These are phyloP conservation scores for Notothenia coriiceps DNA, from an alignment of 2,113 vertebrate genomes.

Conservation along the genomic window DNA sequence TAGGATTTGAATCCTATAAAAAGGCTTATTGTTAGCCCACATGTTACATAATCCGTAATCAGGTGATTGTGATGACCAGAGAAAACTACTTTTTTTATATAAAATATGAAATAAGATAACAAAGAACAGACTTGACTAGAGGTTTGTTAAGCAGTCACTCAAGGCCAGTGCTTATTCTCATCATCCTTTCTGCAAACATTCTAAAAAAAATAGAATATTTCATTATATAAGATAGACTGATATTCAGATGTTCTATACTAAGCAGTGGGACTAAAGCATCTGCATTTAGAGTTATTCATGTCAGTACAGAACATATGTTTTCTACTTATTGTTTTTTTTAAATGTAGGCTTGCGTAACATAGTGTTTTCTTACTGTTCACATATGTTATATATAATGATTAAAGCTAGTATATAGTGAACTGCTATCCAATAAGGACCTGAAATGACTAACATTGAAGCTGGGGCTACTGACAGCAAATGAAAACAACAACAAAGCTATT, in stretches of 20 bases:
- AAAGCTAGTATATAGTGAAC: not conserved
- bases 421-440: too few relatives aligned
- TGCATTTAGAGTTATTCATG: not conserved
- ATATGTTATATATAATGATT: not conserved
- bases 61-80: not conserved
- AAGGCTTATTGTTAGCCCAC: not conserved
- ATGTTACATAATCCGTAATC: not conserved
- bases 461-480: not conserved
- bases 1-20: not conserved
- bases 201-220: not conserved
- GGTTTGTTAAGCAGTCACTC: not conserved
- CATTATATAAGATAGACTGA: not conserved
- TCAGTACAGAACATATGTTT: not conserved
- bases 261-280: not conserved
- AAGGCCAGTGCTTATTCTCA: not conserved
- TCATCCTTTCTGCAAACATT: not conserved
- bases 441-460: not conserved
- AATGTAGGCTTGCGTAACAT: not conserved
- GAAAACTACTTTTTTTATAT: not conserved
- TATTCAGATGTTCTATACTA: not conserved
- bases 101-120: not conserved
- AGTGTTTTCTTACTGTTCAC: not conserved
- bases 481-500: not conserved
- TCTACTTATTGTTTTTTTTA: not conserved
- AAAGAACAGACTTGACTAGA: not conserved